These are phyloP conservation scores for Hippocampus barbouri DNA, from an alignment of 2,113 vertebrate species.

Conservation along the genomic window DNA sequence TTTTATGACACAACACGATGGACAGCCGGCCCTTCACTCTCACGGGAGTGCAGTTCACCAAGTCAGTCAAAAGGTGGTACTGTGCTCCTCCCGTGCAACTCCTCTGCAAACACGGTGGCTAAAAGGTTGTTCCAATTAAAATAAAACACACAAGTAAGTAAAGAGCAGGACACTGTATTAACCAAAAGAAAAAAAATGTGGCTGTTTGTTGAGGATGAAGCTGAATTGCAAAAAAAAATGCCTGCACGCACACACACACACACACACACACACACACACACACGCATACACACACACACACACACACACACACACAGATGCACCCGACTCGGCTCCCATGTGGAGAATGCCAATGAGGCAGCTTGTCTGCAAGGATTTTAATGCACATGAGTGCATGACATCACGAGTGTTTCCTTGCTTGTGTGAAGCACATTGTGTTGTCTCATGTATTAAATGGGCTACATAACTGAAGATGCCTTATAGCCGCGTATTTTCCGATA, in stretches of 20 bases:
- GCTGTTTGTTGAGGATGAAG: conserved; percentile 42
- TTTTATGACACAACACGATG: not conserved
- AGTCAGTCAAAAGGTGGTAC: conserved; percentile 59
- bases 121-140: conserved; percentile 18
- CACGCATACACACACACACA: not conserved
- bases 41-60: conserved; percentile 22
- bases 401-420: not conserved
- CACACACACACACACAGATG: conserved; percentile 17
- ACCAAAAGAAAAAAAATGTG: conserved; percentile 7
- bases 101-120: not conserved
- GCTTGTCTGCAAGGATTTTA: conserved; percentile 58
- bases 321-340: conserved; percentile 39
- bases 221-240: not conserved
- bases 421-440: no score
- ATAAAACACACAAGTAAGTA: conserved; percentile 17
- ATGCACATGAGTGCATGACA: not conserved
- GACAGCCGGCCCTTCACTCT: no score
- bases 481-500: no score
- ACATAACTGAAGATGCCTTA: no score
- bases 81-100: conserved; percentile 43
- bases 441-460: no score
- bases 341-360: conserved; percentile 69
- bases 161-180: not conserved
- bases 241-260: conserved; percentile 1
- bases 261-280: not conserved